Evolutionary conservation across 2,797 vertebrate species (phyloP), one percentile per base, ranked within the genome.

Genomic region (Rhinatrema bivittatum): DNA sequence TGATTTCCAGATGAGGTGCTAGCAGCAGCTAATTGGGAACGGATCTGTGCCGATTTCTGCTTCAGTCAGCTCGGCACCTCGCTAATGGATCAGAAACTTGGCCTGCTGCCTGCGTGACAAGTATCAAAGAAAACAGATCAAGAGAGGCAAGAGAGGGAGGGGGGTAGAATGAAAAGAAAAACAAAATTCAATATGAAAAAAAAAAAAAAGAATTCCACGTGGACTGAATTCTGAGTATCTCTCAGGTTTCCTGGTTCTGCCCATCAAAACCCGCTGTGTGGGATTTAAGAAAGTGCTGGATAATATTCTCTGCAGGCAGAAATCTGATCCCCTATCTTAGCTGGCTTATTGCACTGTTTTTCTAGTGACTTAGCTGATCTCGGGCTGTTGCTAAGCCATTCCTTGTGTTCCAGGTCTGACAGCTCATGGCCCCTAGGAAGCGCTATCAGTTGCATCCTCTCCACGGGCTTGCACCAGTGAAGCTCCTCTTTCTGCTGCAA

Each of bases 1-100:
- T 89, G 84, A 74, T 69, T 90, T 91, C 91, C 91, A 95, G 90
- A 94, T 93, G 92, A 78, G 79, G 89, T 84, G 88, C 68, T 76
- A 82, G 77, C 79, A 76, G 70, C 69, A 84, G 79, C 73, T 93
- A 94, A 94, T 93, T 94, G 90, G 79, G 74, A 85, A 73, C 81
- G 87, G 91, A 92, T 91, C 90, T 59, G 30, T 81, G 84, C 69
- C 88, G 90, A 91, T 94, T 90, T 86, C 79, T 81, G 82, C 70
- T 77, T 86, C 78, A 76, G 83, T 90, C 82, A 65, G 78, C 73
- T 70, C 77, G 68, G 84, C 80, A 82, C 78, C 78, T 81, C 75
- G 0, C 76, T 84, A 85, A 85, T 81, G 77, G 75, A 65, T 79
- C 73, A 73, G 72, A 81, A 74, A 74, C 74, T 81, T 84, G 82